Evolutionary conservation across 1,140 invertebrate species (phyloP), one percentile per base, ranked within the genome.

Genomic region (Phthorimaea operculella): DNA sequence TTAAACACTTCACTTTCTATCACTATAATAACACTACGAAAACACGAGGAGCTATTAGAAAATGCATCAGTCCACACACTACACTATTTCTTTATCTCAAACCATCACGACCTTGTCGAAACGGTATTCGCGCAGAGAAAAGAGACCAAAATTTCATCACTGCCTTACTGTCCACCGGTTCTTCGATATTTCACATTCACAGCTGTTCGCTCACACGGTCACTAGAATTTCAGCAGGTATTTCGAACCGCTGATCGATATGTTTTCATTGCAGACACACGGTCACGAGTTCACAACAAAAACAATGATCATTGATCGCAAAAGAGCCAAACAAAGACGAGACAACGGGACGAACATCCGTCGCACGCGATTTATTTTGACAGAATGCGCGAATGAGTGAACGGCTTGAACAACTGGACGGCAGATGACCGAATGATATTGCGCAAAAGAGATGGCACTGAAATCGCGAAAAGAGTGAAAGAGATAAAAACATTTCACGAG

Each of bases 21-120:
- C 68, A 76, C 68, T 68, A 66, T 65, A 79, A 60, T 54, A 73
- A 61, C 59, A 68, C 66, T 59, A 36, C 1, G 17, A 68, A 68
- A 67, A 48, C 62, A 72, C 58, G 49, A 63, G 52, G 64, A 68
- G 53, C 53, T 50, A 62, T 50, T 55, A 56, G 42, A 61, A 51
- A 54, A 68, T 64, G 69, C 74, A 79, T 82, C 52, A 66, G 75
- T 72, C 64, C 62, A 58, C 57, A 70, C 60, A 66, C 57, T 62
- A 53, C 54, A 55, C 55, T 60, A 65, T 65, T 69, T 55, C 8
- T 15, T 62, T 55, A 60, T 56, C 34, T 55, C 45, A 60, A 64
- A 55, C 55, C 58, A 62, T 68, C 63, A 64, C 62, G 69, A 72
- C 72, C 72, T 77, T 68, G 65, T 64, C 62, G 15, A 62, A 65